Base-by-base conservation (phyloP, 2,113 vertebrate genomes). In the Conger conger region DNA sequence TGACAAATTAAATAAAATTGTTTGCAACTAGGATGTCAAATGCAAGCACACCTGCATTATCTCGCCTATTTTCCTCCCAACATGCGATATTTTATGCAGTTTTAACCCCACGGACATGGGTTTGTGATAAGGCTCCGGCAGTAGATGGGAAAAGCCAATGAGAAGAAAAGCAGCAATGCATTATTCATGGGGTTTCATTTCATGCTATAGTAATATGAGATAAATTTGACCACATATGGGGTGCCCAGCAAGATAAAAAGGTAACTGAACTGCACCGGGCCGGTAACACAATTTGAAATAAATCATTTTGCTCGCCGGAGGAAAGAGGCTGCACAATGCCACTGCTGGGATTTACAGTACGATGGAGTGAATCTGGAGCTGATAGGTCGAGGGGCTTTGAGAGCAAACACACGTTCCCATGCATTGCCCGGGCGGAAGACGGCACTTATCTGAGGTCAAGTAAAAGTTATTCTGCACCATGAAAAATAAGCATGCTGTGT, bases 121-220 rank as follows among this genome's bases (percentile, higher is more conserved):
- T 92, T 94, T 94, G 93, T 93, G 93, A 95, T 94, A 94, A 93
- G 92, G 88, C 90, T 90, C 79, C 37, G 30, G 90, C 90, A 84
- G 91, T 86, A 93, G 92, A 94, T 90, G 45, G 89, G 90, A 91
- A 92, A 85, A 92, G 73, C 38, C n/a, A 57, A 36, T 20, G 73
- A 76, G 40, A 85, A 87, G 79, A 90, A 90, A 89, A 87, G 89
- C 78, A 36, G 50, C 85, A 87, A 94, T 95, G 94, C 94, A 93
- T 95, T 95, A 95, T 95, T 95, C 94, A 94, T 93, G 87, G 87
- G 90, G 91, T 90, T 90, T 94, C 93, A 94, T 94, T 94, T 94
- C 92, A 90, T 87, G 86, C 92, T 90, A 92, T 93, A 92, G 93
- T 93, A 92, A 94, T 93, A 93, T 90, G 90, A 92, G 93, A 94